Evolutionary conservation across 2,888 invertebrate genomes (phyloP).

Genomic region (Heliothis peltigera): DNA sequence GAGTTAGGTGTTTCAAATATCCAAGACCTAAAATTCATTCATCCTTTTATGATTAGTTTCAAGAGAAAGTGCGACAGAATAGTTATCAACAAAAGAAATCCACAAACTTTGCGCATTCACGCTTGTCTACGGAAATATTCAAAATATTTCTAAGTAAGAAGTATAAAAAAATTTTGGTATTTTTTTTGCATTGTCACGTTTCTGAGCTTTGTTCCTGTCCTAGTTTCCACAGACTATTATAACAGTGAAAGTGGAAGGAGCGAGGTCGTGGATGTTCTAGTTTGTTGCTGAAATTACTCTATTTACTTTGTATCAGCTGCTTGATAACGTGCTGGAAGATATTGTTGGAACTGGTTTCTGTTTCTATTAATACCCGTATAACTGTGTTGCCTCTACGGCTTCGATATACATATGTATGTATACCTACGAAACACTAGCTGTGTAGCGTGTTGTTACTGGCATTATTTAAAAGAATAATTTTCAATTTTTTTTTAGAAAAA

Average conservation of each 20-base stretch:
- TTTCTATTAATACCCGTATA: no score
- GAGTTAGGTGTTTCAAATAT: neutral
- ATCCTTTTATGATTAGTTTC: neutral
- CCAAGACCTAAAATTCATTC: neutral
- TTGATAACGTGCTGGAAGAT: neutral
- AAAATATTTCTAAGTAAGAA: constrained; percentile 20
- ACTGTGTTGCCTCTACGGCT: no score
- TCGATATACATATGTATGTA: no score
- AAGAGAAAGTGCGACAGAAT: constrained; percentile 24
- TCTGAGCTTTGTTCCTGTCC: constrained; percentile 50
- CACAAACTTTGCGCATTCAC: constrained; percentile 12
- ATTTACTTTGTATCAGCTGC: constrained; percentile 27
- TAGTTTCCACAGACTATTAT: constrained; percentile 34
- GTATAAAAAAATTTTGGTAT: constrained; percentile 23
- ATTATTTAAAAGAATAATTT: no score
- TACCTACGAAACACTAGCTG: no score
- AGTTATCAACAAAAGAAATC: constrained; percentile 6
- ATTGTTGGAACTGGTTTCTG: no score
- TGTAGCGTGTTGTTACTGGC: no score
- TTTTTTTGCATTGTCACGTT: constrained; percentile 51
- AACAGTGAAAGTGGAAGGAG: constrained; percentile 52
- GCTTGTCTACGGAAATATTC: constrained; percentile 19
- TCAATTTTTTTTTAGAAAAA: no score
- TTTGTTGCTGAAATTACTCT: constrained; percentile 22
- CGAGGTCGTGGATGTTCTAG: constrained; percentile 30